Evolutionary conservation across 1,140 invertebrate genomes (phyloP).

Genomic region (Calephelis virginiensis): DNA sequence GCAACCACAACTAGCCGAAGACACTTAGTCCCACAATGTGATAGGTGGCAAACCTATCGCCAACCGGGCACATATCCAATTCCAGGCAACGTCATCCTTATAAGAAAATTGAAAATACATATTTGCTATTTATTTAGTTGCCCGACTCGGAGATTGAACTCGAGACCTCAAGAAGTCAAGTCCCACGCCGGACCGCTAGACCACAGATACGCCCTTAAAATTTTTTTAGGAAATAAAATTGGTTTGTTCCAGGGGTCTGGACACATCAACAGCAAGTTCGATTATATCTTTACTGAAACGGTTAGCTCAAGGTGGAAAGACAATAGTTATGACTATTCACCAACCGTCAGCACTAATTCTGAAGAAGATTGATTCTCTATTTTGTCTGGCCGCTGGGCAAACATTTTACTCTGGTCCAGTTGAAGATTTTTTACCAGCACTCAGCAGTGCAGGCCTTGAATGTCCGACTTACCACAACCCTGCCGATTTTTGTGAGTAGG

Average conservation of each 20-base stretch:
- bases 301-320: conserved; percentile 4
- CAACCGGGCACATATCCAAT: no score
- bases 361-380: conserved; percentile 4
- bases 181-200: no score
- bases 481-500: conserved; percentile 15
- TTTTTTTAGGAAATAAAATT: no score
- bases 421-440: not conserved
- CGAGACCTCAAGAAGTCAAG: no score
- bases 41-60: no score
- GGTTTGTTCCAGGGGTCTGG: not conserved
- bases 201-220: no score
- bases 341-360: conserved; percentile 11
- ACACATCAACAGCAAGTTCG: conserved; percentile 1
- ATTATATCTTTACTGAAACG: not conserved
- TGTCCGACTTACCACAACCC: conserved; percentile 11
- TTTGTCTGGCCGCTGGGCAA: conserved; percentile 1
- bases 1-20: no score
- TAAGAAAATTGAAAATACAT: no score
- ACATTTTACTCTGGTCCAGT: not conserved
- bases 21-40: no score
- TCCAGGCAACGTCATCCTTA: no score
- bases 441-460: not conserved
- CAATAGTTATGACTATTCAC: conserved; percentile 4
- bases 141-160: no score
- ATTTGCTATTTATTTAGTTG: no score